These are phyloP conservation scores for Hypomecis punctinalis DNA, from an alignment of 2,888 invertebrate species.

Conservation along the genomic window DNA sequence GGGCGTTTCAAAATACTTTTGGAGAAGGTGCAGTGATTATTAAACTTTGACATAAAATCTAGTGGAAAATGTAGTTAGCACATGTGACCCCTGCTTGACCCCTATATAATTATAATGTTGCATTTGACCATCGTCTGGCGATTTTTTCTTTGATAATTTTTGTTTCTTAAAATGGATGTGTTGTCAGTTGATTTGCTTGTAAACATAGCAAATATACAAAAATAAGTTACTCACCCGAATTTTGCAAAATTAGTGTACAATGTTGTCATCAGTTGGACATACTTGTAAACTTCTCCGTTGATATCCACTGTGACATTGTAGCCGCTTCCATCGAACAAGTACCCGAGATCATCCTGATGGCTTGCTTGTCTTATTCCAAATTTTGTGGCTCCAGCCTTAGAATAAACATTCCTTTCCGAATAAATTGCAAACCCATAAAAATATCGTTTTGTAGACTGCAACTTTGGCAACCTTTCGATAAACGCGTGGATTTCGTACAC, in stretches of 20 bases:
- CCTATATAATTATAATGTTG: too few species aligned
- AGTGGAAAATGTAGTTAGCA: too few species aligned
- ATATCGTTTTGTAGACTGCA: conserved; percentile 13
- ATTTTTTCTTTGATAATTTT: too few species aligned
- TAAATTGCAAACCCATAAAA: conserved; percentile 30
- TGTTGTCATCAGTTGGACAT: conserved; percentile 28
- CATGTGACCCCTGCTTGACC: too few species aligned
- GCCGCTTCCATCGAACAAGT: conserved; percentile 24
- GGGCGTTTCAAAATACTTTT: too few species aligned
- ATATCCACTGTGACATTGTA: conserved; percentile 23
- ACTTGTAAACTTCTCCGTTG: conserved; percentile 21
- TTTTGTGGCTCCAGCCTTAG: conserved; percentile 13
- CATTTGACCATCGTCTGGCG: too few species aligned
- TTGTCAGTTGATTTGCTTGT: too few species aligned
- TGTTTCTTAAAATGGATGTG: too few species aligned
- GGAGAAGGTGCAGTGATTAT: too few species aligned
- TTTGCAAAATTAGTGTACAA: conserved; percentile 52
- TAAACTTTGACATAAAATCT: too few species aligned
- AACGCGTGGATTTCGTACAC: conserved; percentile 29
- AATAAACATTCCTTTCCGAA: conserved; percentile 30
- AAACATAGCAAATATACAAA: neutral
- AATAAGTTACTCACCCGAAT: conserved; percentile 46
- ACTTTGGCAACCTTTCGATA: conserved; percentile 18
- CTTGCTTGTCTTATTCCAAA: conserved; percentile 30
- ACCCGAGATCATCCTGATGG: conserved; percentile 33